Percentiles rank a stretch among this genome's conserved stretches.
Conservation (phyloP, 2,797 vertebrate species). For the Anolis apletophallus region DNA sequence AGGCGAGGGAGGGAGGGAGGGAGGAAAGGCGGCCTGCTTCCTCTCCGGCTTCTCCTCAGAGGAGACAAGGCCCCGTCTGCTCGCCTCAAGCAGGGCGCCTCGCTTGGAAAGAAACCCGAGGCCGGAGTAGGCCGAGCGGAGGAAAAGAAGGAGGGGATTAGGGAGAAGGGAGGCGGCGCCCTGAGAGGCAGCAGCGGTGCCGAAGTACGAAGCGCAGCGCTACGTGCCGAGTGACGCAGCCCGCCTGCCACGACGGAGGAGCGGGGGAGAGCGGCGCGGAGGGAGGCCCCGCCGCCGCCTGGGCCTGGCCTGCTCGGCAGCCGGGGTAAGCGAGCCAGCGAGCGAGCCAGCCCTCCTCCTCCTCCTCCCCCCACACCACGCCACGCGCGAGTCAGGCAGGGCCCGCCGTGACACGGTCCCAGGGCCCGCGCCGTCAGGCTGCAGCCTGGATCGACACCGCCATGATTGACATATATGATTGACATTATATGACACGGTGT, state of each 20-base stretch:
- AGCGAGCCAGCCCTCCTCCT: no score
- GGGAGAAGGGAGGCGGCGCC: slow-evolving; percentile 27
- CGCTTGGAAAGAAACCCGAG: no score
- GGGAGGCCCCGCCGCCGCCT: neutral
- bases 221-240: neutral
- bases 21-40: no score
- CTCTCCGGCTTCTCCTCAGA: no score
- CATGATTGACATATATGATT: no score
- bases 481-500: no score
- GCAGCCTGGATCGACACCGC: no score
- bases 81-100: neutral
- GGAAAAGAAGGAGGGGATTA: slow-evolving; percentile 23
- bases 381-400: no score
- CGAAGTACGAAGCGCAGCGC: neutral
- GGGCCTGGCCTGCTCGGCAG: neutral
- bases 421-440: no score
- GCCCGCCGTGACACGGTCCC: no score
- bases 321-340: neutral
- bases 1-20: no score
- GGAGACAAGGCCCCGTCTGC: neutral
- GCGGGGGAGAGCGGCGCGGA: neutral
- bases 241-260: slow-evolving; percentile 12
- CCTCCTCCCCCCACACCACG: no score
- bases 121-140: neutral
- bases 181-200: neutral